A percentile compares a stretch with the other conserved stretches of the same genome.
phyloP scores from a whole-genome alignment of 2,797 vertebrate genomes.

The Acanthurus lineatus region DNA sequence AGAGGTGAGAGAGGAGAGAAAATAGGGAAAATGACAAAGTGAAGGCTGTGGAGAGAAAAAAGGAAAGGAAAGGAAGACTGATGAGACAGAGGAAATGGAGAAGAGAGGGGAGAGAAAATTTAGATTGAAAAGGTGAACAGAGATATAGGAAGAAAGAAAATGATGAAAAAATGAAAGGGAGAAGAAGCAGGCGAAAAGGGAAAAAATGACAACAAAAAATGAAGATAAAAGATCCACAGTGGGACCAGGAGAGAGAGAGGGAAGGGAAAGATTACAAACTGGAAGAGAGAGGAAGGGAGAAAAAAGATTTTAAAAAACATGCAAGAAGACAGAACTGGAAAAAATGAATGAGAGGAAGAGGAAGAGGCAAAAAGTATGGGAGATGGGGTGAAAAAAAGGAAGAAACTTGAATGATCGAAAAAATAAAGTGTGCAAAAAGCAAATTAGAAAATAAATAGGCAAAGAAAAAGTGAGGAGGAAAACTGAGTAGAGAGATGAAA shows the following conservation, averaged over 20 bases:
- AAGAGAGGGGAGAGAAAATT: no score
- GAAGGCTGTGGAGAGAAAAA: no score
- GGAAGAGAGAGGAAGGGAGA: background rate
- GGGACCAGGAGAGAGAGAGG: background rate
- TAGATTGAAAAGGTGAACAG: background rate
- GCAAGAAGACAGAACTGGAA: no score
- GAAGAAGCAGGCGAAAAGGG: background rate
- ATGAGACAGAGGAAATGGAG: no score
- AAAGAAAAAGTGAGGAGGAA: no score
- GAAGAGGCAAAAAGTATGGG: no score
- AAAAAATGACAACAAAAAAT: constrained; percentile 3
- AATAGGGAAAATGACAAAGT: no score
- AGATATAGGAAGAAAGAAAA: background rate
- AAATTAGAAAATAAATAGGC: no score
- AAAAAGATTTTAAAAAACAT: background rate
- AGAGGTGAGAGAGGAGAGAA: background rate
- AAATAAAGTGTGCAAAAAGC: background rate
- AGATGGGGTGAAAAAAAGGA: background rate
- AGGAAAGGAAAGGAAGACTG: no score
- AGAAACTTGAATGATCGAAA: constrained; percentile 16
- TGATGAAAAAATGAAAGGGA: background rate
- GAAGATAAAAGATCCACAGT: background rate
- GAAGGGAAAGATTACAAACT: no score
- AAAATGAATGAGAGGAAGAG: no score
- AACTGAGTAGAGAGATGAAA: no score